phyloP scores from a whole-genome alignment of 2,888 invertebrate genomes.

The Phyto melanocephala region DNA sequence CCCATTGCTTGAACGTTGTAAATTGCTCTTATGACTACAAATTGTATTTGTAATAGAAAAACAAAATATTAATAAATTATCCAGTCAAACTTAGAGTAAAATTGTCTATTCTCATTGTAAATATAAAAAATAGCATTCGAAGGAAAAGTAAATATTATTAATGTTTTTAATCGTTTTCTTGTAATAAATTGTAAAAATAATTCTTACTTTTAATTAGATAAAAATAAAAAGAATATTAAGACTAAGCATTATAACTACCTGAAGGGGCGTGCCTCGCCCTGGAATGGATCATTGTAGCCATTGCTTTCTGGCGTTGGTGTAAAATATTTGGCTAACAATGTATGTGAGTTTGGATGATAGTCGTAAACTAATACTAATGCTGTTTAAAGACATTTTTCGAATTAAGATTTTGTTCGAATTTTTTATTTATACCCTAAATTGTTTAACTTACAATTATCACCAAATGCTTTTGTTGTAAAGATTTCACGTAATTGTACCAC shows the following conservation, averaged over 20 bases:
- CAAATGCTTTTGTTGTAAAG: conserved; percentile 96
- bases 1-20: conserved; percentile 82
- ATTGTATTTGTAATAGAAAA: not conserved
- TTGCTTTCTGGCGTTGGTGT: conserved; percentile 81
- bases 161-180: too few relatives aligned
- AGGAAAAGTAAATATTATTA: too few relatives aligned
- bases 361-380: conserved; percentile 98
- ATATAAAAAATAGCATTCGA: too few relatives aligned
- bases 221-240: too few relatives aligned
- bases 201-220: too few relatives aligned
- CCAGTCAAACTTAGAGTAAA: too few relatives aligned
- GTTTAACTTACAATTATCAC: conserved; percentile 91
- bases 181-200: too few relatives aligned
- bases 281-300: conserved; percentile 88
- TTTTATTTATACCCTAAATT: not conserved
- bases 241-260: too few relatives aligned
- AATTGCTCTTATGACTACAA: conserved; percentile 78
- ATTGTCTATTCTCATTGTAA: too few relatives aligned
- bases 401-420: not conserved
- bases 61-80: too few relatives aligned
- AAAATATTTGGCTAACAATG: conserved; percentile 92
- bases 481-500: conserved; percentile 94
- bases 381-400: conserved; percentile 54
- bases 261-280: conserved; percentile 85
- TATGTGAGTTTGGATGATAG: conserved; percentile 94